Conservation (phyloP, 2,888 invertebrate genomes). For the Drosophila subquinaria region DNA sequence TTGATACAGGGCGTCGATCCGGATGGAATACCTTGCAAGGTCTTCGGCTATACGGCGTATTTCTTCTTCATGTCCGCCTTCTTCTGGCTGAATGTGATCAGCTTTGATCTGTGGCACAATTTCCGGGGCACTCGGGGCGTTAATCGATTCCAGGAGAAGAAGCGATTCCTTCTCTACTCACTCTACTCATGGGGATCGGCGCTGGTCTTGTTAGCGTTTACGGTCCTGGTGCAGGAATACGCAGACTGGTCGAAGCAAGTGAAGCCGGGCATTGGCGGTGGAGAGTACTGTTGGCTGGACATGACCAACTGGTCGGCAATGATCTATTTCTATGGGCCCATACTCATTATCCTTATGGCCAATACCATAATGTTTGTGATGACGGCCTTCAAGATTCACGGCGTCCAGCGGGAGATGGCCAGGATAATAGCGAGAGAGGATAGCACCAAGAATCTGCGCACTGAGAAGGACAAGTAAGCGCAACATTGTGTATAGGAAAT, state of each 20-base stretch:
- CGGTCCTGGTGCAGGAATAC: slow-evolving; percentile 80
- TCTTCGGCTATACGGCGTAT: slow-evolving; percentile 88
- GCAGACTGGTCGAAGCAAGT: slow-evolving; percentile 63
- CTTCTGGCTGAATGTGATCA: slow-evolving; percentile 95
- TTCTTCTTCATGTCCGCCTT: slow-evolving; percentile 93
- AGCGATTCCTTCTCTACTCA: slow-evolving; percentile 83
- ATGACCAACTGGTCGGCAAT: slow-evolving; percentile 83
- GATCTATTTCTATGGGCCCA: slow-evolving; percentile 83
- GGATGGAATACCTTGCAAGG: slow-evolving; percentile 61
- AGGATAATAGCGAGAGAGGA: slow-evolving; percentile 83
- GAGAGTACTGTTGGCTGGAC: slow-evolving; percentile 87
- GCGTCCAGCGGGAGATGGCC: slow-evolving; percentile 84
- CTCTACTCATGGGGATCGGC: slow-evolving; percentile 84
- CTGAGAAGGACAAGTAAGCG: slow-evolving; percentile 84
- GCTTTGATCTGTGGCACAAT: slow-evolving; percentile 93
- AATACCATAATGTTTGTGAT: slow-evolving; percentile 84
- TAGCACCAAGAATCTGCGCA: slow-evolving; percentile 82
- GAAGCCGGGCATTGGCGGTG: slow-evolving; percentile 87
- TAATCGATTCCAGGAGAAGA: slow-evolving; percentile 81
- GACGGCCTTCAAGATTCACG: slow-evolving; percentile 84
- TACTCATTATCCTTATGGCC: slow-evolving; percentile 81
- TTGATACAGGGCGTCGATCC: slow-evolving; percentile 55
- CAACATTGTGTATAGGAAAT: background rate
- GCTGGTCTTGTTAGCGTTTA: slow-evolving; percentile 69
- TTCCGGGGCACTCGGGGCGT: slow-evolving; percentile 83